These are phyloP conservation scores for Ptychobarbus kaznakovi DNA, from an alignment of 2,797 vertebrate genomes.

Conservation along the genomic window DNA sequence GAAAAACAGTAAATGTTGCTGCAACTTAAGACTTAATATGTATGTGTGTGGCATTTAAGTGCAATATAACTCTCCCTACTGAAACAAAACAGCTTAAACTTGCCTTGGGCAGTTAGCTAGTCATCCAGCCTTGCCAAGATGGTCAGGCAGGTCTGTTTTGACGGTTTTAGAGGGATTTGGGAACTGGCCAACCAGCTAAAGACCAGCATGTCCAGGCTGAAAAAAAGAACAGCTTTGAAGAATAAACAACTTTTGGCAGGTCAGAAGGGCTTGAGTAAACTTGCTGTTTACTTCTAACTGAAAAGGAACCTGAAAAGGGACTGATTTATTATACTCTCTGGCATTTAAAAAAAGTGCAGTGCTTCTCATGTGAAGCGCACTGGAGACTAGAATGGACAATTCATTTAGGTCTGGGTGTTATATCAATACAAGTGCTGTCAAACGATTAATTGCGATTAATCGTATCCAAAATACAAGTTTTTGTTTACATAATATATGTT, in stretches of 20 bases:
- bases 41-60: neutral
- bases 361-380: neutral
- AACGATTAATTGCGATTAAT: too few species aligned
- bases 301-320: neutral
- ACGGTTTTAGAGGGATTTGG: slow-evolving; percentile 22
- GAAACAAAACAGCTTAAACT: slow-evolving; percentile 1
- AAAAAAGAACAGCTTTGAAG: neutral
- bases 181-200: slow-evolving; percentile 2
- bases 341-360: neutral
- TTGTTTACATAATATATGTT: too few species aligned
- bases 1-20: neutral
- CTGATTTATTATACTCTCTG: neutral
- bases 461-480: too few species aligned
- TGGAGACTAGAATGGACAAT: neutral
- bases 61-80: neutral
- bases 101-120: neutral
- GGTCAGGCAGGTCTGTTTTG: neutral
- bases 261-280: neutral
- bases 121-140: neutral
- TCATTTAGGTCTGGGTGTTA: neutral
- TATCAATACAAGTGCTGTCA: neutral
- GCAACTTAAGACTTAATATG: neutral
- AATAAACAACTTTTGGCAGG: slow-evolving; percentile 4
- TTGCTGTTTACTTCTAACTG: neutral
- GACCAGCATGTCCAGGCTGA: neutral